Evolutionary conservation across 2,113 vertebrate genomes (phyloP), one percentile per base, ranked within the genome.

Genomic region (Rhea pennata): DNA sequence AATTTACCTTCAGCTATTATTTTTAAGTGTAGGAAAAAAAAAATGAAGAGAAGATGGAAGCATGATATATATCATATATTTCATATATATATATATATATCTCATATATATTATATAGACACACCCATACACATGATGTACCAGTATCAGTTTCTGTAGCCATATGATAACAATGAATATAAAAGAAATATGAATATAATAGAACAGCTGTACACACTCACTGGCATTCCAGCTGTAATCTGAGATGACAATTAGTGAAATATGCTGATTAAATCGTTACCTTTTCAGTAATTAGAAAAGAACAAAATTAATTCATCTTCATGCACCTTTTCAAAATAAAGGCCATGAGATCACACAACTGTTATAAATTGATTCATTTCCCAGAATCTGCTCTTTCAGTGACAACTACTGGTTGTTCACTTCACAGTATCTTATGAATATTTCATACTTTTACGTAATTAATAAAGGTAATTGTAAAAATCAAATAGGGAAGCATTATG

Each of bases 181-280:
- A 64, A 64, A 0, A 14, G 54, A 75, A 84, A 75, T 54, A 54
- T 46, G 29, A 24, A 78, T 27, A 20, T 40, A 64, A 64, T 0
- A 14, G 54, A 75, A 89, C 74, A 91, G 84, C 56, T 95, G 89
- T 12, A 94, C 15, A 19, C 39, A 70, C 14, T 67, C 67, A 62
- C 83, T 65, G 95, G 61, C 59, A 91, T 33, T 94, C 53, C 81
- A 93, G 75, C 70, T 79, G n/a, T 56, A 83, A 90, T 70, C 71
- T 14, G 7, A 70, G 29, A 85, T 69, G 21, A 62, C 93, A 66
- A 91, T 58, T 77, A 90, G 64, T 29, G 90, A 91, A 84, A 91
- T 40, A 61, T 46, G 76, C 7, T 58, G 46, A 91, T 84, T 95
- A 90, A 94, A 82, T 21, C 50, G 70, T 39, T 91, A 78, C 48